Evolutionary conservation across 2,113 vertebrate genomes (phyloP).

Genomic region (Gymnobelideus leadbeateri): DNA sequence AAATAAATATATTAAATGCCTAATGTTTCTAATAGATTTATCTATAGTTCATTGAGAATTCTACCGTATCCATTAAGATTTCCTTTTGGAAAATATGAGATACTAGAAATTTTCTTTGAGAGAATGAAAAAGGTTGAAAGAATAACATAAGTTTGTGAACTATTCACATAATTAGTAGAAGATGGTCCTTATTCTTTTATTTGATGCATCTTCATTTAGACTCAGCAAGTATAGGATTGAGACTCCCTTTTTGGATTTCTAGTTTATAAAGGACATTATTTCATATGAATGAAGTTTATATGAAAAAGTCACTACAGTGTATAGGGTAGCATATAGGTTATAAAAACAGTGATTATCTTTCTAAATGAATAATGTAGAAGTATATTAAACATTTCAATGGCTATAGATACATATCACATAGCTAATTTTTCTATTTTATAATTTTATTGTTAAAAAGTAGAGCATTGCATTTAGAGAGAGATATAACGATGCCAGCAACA

Average conservation of each 20-base stretch:
- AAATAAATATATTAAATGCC: slow-evolving; percentile 56
- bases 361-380: neutral
- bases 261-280: neutral
- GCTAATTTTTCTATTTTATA: neutral
- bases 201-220: slow-evolving; percentile 5
- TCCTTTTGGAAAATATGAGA: slow-evolving; percentile 26
- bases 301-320: neutral
- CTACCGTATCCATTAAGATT: slow-evolving; percentile 50
- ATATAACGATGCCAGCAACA: too few relatives aligned
- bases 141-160: slow-evolving; percentile 7
- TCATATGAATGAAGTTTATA: neutral
- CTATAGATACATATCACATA: neutral
- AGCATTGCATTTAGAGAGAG: neutral
- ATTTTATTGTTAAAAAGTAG: too few relatives aligned
- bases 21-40: slow-evolving; percentile 50
- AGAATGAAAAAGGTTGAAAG: slow-evolving; percentile 9
- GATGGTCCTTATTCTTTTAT: neutral
- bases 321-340: neutral
- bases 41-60: slow-evolving; percentile 57
- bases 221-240: neutral
- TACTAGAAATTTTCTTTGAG: slow-evolving; percentile 13
- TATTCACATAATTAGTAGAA: neutral
- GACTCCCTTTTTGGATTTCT: neutral
- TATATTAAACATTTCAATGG: slow-evolving; percentile 9
- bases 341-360: neutral